These are phyloP conservation scores for Uropetala carovei DNA, from an alignment of 2,888 invertebrate genomes.

Conservation along the genomic window DNA sequence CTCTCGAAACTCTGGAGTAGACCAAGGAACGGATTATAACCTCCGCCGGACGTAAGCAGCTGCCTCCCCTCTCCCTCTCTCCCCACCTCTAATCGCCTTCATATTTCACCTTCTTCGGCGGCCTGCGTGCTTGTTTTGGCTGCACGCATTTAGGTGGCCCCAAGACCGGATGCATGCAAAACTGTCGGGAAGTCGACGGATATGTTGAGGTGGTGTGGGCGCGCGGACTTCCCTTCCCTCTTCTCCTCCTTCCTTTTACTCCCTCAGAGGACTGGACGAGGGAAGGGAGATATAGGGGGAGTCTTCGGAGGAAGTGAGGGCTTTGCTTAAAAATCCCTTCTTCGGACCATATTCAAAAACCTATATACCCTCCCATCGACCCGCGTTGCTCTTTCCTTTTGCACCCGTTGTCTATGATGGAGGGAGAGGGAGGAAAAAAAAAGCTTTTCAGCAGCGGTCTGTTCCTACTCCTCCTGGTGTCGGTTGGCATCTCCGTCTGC, in stretches of 20 bases:
- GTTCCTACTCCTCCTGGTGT: slow-evolving; percentile 14
- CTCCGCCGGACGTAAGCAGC: slow-evolving; percentile 25
- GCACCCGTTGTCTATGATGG: slow-evolving; percentile 35
- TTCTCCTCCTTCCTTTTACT: too few species aligned
- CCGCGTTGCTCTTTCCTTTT: background rate
- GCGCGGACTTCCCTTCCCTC: background rate
- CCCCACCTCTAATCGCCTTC: slow-evolving; percentile 3
- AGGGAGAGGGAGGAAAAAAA: background rate
- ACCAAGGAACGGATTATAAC: slow-evolving; percentile 29
- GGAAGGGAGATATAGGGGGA: background rate
- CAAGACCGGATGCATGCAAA: slow-evolving; percentile 50
- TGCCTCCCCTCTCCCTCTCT: slow-evolving; percentile 1
- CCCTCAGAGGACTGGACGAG: background rate
- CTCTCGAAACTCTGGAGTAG: background rate
- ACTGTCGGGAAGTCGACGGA: slow-evolving; percentile 10
- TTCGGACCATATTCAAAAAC: slow-evolving; percentile 30
- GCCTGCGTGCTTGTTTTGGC: slow-evolving; percentile 56
- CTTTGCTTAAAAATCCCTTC: slow-evolving; percentile 52
- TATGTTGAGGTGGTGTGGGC: background rate
- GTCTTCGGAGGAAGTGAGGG: slow-evolving; percentile 40
- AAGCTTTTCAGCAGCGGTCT: background rate
- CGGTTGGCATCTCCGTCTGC: slow-evolving; percentile 26
- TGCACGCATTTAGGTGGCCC: background rate
- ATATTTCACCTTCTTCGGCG: slow-evolving; percentile 52
- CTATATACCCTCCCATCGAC: background rate